Percentiles rank a stretch among this genome's conserved stretches.
phyloP scores from a whole-genome alignment of 1,140 invertebrate species.

The Periplaneta americana region DNA sequence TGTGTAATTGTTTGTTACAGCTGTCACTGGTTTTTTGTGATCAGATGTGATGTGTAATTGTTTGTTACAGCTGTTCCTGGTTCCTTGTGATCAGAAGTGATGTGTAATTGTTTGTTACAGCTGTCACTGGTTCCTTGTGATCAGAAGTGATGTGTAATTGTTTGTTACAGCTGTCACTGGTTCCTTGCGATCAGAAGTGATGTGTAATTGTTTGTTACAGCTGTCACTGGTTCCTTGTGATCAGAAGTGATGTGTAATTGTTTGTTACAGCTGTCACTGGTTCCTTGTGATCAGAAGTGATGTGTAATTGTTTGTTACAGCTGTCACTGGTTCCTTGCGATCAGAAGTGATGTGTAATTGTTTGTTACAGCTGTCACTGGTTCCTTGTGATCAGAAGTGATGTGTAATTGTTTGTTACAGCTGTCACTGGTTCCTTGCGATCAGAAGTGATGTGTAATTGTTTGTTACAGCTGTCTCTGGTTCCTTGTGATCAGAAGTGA shows the following conservation, averaged over 20 bases:
- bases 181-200: constrained; percentile 94
- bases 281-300: constrained; percentile 94
- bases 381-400: constrained; percentile 94
- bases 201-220: constrained; percentile 36
- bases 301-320: constrained; percentile 36
- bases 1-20: constrained; percentile 36
- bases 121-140: constrained; percentile 94
- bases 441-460: constrained; percentile 48
- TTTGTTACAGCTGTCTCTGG: constrained; percentile 74
- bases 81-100: constrained; percentile 94
- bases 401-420: constrained; percentile 36
- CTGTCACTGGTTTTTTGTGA: constrained; percentile 94
- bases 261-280: constrained; percentile 75
- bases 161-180: constrained; percentile 75
- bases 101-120: constrained; percentile 36
- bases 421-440: constrained; percentile 94
- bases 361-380: constrained; percentile 75
- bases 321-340: constrained; percentile 94
- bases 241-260: constrained; percentile 48
- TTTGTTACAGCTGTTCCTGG: constrained; percentile 74
- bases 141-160: constrained; percentile 48
- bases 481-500: constrained; percentile 79
- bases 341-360: constrained; percentile 48
- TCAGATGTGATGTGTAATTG: constrained; percentile 48
- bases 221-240: constrained; percentile 94